These are phyloP conservation scores for Cotesia chilonis DNA, from an alignment of 1,140 invertebrate genomes.

Conservation along the genomic window DNA sequence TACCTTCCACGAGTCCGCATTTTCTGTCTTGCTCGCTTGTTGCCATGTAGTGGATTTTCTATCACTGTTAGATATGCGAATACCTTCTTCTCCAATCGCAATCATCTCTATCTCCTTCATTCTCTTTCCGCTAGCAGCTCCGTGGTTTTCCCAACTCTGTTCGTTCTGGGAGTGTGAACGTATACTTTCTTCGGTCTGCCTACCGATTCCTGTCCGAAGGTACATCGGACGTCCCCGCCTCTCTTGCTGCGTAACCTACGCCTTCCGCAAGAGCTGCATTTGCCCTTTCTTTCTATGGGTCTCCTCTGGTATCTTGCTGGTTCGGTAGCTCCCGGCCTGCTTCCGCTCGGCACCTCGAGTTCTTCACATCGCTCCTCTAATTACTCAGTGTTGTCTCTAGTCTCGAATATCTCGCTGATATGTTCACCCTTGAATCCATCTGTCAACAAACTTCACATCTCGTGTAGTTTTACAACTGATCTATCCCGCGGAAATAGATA, in stretches of 20 bases:
- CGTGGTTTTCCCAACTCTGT: background rate
- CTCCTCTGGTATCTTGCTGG: too few species aligned
- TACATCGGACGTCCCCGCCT: slow-evolving; percentile 23
- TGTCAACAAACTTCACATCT: too few species aligned
- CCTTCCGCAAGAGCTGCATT: background rate
- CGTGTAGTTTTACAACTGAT: too few species aligned
- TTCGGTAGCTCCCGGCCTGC: too few species aligned
- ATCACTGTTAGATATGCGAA: too few species aligned
- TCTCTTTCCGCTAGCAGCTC: background rate
- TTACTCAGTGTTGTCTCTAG: too few species aligned
- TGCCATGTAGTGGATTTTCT: too few species aligned
- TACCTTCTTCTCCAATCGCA: background rate
- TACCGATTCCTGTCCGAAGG: slow-evolving; percentile 10
- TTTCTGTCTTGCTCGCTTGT: slow-evolving; percentile 3
- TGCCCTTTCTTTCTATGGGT: background rate
- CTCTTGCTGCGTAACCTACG: slow-evolving; percentile 1
- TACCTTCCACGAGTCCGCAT: slow-evolving; percentile 28
- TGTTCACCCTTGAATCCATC: too few species aligned
- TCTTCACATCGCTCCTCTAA: too few species aligned
- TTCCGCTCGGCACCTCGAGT: too few species aligned
- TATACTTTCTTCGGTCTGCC: slow-evolving; percentile 35
- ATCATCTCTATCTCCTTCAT: background rate
- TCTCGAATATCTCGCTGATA: too few species aligned
- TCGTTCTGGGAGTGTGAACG: background rate
- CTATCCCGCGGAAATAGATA: too few species aligned